Evolutionary conservation across 2,888 invertebrate genomes (phyloP).

Genomic region (Netelia fuscicornis): DNA sequence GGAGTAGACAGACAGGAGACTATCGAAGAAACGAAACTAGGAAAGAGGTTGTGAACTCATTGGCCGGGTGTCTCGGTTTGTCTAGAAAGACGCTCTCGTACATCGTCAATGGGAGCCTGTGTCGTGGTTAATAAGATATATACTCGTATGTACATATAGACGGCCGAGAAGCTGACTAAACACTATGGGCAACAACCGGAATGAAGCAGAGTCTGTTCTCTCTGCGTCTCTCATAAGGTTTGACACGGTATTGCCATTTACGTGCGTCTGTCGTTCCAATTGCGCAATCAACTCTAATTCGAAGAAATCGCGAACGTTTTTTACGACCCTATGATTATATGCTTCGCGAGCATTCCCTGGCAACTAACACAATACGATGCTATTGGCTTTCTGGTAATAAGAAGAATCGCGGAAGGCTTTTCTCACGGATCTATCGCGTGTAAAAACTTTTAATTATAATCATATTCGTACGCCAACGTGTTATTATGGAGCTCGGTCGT

Average conservation of each 20-base stretch:
- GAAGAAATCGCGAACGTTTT: slow-evolving; percentile 55
- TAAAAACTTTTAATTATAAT: not conserved
- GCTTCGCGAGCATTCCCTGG: slow-evolving; percentile 40
- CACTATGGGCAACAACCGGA: not conserved
- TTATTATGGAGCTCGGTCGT: too few species aligned
- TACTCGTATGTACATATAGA: not conserved
- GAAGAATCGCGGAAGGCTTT: not conserved
- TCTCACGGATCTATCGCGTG: not conserved
- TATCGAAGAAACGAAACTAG: slow-evolving; percentile 19
- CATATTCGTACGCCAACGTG: too few species aligned
- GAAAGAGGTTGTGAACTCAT: slow-evolving; percentile 48
- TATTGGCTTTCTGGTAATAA: not conserved
- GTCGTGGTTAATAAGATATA: too few species aligned
- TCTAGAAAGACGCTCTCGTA: slow-evolving; percentile 19
- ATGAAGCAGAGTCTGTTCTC: not conserved
- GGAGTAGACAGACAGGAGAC: slow-evolving; percentile 15
- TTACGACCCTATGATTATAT: slow-evolving; percentile 62
- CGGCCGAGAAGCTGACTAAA: not conserved
- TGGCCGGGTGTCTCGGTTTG: slow-evolving; percentile 39
- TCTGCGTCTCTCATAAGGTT: slow-evolving; percentile 37
- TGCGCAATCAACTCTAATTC: slow-evolving; percentile 68
- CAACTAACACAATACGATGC: slow-evolving; percentile 1
- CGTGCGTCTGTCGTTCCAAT: slow-evolving; percentile 62
- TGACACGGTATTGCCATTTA: slow-evolving; percentile 58
- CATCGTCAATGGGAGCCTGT: not conserved